Evolutionary conservation across 1,140 invertebrate species (phyloP).

Genomic region (Proctacanthus coquilletti): DNA sequence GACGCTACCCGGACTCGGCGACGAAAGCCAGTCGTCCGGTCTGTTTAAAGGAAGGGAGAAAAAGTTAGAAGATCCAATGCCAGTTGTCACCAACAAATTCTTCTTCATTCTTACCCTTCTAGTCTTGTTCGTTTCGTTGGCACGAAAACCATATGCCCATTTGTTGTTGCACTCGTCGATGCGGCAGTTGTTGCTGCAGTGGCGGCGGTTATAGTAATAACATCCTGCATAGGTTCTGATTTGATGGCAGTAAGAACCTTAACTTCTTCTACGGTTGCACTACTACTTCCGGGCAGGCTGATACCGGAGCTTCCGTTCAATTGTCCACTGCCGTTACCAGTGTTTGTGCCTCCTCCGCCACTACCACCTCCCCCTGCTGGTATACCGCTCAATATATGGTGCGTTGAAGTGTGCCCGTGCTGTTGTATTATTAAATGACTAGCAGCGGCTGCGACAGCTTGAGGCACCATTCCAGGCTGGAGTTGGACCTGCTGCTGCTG

Average conservation of each 20-base stretch:
- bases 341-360: slow-evolving; percentile 11
- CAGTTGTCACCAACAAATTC: not conserved
- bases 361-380: not conserved
- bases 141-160: slow-evolving; percentile 19
- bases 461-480: slow-evolving; percentile 8
- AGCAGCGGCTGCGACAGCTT: slow-evolving; percentile 6
- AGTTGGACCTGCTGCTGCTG: slow-evolving; percentile 10
- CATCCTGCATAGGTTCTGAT: slow-evolving; percentile 24
- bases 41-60: slow-evolving; percentile 13
- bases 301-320: not conserved
- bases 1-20: slow-evolving; percentile 39
- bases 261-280: slow-evolving; percentile 1
- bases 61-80: not conserved
- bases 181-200: slow-evolving; percentile 7
- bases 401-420: slow-evolving; percentile 18
- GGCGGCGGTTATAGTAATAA: slow-evolving; percentile 11
- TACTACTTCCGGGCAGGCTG: slow-evolving; percentile 1
- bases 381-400: slow-evolving; percentile 12
- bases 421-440: slow-evolving; percentile 26
- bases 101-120: slow-evolving; percentile 18
- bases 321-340: slow-evolving; percentile 8
- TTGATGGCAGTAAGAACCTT: slow-evolving; percentile 12
- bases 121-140: slow-evolving; percentile 20
- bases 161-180: slow-evolving; percentile 8
- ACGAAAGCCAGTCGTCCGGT: slow-evolving; percentile 44